These are phyloP conservation scores for Globia sparganii DNA, from an alignment of 2,888 invertebrate genomes.

Conservation along the genomic window DNA sequence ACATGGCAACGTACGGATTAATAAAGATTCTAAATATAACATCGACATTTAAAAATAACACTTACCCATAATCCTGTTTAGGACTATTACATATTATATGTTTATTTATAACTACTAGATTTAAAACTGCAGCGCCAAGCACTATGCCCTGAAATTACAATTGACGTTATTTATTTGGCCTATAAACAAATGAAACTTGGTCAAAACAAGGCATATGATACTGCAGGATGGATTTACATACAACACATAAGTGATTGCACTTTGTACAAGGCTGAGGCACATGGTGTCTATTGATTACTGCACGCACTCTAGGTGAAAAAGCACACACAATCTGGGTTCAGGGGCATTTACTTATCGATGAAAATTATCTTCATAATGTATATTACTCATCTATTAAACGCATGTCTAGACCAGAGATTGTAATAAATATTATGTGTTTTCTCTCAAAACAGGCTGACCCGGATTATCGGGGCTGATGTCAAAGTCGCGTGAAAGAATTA, in stretches of 20 bases:
- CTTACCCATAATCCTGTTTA: not conserved
- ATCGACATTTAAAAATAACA: not conserved
- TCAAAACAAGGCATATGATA: not conserved
- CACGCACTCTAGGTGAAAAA: constrained; percentile 19
- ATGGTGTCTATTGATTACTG: constrained; percentile 12
- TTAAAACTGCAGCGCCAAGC: not conserved
- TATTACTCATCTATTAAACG: constrained; percentile 43
- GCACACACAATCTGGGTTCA: constrained; percentile 26
- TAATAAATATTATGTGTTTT: constrained; percentile 15
- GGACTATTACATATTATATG: not conserved
- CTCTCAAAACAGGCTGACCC: constrained; percentile 4
- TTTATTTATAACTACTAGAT: not conserved
- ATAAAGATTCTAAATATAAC: not conserved
- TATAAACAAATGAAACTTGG: not conserved
- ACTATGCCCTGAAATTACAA: not conserved
- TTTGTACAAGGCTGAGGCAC: constrained; percentile 22
- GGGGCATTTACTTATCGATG: constrained; percentile 22
- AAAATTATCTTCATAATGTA: constrained; percentile 27
- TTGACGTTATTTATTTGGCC: not conserved
- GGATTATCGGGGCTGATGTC: constrained; percentile 10
- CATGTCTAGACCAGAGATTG: constrained; percentile 15
- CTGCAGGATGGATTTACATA: not conserved
- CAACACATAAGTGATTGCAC: constrained; percentile 19
- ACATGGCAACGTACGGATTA: no score
- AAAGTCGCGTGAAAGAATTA: not conserved